Conservation (phyloP, 2,797 vertebrate genomes). For the Oceanodroma leucorhoa region DNA sequence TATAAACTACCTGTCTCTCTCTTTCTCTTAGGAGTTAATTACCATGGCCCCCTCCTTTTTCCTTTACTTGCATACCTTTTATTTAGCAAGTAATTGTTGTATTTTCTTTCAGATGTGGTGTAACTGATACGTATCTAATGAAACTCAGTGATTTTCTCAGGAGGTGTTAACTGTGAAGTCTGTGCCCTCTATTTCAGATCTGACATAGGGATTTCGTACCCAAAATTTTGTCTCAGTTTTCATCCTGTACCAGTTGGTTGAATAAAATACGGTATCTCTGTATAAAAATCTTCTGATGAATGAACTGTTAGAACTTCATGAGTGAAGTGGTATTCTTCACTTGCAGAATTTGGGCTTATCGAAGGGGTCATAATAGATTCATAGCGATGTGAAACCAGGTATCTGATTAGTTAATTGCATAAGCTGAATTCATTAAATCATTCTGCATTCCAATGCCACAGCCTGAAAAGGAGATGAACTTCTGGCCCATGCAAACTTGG, state of each 20-base stretch:
- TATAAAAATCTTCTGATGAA: not conserved
- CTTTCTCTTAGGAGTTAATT: not conserved
- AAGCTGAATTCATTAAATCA: not conserved
- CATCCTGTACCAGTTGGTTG: not conserved
- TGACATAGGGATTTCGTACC: rapidly evolving
- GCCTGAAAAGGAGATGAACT: not conserved
- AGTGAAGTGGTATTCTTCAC: not conserved
- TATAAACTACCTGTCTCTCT: not conserved
- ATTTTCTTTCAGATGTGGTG: not conserved
- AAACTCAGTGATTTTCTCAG: not conserved
- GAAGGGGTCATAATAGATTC: not conserved
- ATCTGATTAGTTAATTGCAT: not conserved
- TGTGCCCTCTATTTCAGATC: not conserved
- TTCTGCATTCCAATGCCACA: not conserved
- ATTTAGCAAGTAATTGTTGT: not conserved
- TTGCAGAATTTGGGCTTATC: not conserved
- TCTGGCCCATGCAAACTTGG: not conserved
- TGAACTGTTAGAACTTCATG: not conserved
- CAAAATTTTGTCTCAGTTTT: not conserved
- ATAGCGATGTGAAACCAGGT: not conserved
- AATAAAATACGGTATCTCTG: not conserved
- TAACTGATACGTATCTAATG: not conserved
- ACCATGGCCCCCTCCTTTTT: not conserved
- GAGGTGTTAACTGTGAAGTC: not conserved
- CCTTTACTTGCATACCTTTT: not conserved